phyloP scores from a whole-genome alignment of 2,888 invertebrate species.

The Tortricodes alternella region DNA sequence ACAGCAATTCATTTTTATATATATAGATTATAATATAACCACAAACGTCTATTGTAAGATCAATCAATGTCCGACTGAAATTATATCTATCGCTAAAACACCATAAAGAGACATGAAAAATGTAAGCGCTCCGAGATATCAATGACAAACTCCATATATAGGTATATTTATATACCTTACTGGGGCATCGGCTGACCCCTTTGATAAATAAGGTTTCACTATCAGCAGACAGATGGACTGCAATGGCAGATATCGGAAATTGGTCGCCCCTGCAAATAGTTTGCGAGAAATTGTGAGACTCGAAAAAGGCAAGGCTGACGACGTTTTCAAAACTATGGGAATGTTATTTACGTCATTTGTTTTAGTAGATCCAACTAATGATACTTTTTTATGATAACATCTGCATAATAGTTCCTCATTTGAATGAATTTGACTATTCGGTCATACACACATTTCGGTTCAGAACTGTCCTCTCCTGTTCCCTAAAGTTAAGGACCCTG shows the following conservation, averaged over 20 bases:
- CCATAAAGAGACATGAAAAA: not conserved
- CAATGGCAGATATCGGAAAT: conserved; percentile 22
- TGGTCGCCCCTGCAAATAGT: conserved; percentile 26
- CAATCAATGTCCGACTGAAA: not conserved
- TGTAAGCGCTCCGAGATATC: conserved; percentile 7
- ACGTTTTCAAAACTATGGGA: too few relatives aligned
- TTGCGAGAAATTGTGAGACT: conserved; percentile 9
- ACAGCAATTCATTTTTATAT: too few relatives aligned
- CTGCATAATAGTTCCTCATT: too few relatives aligned
- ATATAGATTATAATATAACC: too few relatives aligned
- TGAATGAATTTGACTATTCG: too few relatives aligned
- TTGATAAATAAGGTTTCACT: conserved; percentile 28
- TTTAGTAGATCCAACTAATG: too few relatives aligned
- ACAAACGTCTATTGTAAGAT: not conserved
- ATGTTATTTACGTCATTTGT: too few relatives aligned
- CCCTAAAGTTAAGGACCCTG: too few relatives aligned
- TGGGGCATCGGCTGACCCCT: conserved; percentile 18
- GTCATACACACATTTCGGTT: too few relatives aligned
- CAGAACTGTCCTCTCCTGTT: too few relatives aligned
- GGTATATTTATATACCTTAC: too few relatives aligned
- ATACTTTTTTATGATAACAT: too few relatives aligned
- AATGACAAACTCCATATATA: conserved; percentile 11
- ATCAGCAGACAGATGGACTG: conserved; percentile 28
- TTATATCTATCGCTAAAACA: not conserved
- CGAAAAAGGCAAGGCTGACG: not conserved